phyloP scores from a whole-genome alignment of 2,888 invertebrate species.

The Hydriomena furcata region DNA sequence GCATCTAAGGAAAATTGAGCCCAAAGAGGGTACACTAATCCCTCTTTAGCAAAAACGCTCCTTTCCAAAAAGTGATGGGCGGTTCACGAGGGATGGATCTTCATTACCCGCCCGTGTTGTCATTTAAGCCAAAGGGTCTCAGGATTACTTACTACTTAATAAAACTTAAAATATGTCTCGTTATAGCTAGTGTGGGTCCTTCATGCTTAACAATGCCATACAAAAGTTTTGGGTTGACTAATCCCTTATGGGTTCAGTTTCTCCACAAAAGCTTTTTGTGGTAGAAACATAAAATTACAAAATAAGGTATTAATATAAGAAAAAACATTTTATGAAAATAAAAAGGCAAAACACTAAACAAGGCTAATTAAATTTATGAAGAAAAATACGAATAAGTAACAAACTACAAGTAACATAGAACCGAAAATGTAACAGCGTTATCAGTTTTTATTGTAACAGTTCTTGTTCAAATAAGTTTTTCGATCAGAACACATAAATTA shows the following conservation, averaged over 20 bases:
- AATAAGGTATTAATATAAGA: no score
- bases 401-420: no score
- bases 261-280: neutral
- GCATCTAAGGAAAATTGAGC: conserved; percentile 81
- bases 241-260: neutral
- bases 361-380: no score
- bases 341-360: no score
- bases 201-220: conserved; percentile 2
- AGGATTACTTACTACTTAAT: conserved; percentile 73
- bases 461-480: no score
- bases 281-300: neutral
- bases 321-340: no score
- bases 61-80: conserved; percentile 82
- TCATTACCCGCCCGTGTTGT: conserved; percentile 80
- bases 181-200: conserved; percentile 16
- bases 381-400: no score
- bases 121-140: conserved; percentile 77
- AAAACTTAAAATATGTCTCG: conserved; percentile 64
- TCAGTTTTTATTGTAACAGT: no score
- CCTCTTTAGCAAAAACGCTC: conserved; percentile 84
- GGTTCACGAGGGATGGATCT: conserved; percentile 78
- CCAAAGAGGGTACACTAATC: conserved; percentile 80
- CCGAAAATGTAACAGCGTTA: neutral
- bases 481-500: no score
- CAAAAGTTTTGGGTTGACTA: neutral